These are phyloP conservation scores for Galagoides demidoff DNA, from an alignment of 2,797 vertebrate species.

Conservation along the genomic window DNA sequence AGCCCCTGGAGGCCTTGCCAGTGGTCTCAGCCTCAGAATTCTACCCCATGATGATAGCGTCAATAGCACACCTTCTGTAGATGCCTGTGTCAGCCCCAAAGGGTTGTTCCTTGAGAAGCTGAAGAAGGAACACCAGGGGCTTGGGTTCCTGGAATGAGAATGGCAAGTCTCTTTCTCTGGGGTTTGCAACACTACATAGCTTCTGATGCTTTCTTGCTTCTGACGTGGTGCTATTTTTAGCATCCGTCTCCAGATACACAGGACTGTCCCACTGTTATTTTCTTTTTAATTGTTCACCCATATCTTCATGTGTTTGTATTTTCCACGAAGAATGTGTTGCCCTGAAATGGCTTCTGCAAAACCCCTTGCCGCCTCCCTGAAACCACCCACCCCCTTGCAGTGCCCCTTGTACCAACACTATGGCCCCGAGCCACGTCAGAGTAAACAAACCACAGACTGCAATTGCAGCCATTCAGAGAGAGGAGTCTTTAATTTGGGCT, in stretches of 20 bases:
- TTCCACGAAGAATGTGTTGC: background rate
- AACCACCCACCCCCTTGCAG: background rate
- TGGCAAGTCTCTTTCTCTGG: background rate
- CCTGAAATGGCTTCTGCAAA: background rate
- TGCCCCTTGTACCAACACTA: accelerated
- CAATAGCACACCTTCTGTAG: background rate
- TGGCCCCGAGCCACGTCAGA: constrained; percentile 57
- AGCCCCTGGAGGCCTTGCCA: background rate
- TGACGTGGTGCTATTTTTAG: constrained; percentile 32
- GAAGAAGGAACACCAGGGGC: background rate
- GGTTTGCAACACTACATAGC: background rate
- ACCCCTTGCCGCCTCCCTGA: constrained; percentile 6
- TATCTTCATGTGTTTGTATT: background rate
- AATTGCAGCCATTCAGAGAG: constrained; percentile 46
- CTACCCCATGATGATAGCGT: accelerated
- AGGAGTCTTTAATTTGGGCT: constrained; percentile 68
- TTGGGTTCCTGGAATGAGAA: background rate
- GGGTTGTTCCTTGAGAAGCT: background rate
- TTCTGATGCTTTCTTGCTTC: background rate
- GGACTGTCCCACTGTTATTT: constrained; percentile 34
- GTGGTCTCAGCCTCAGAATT: background rate
- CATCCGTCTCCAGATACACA: background rate
- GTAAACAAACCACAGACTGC: constrained; percentile 56
- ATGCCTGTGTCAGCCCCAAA: background rate
- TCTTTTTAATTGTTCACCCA: background rate